A percentile compares a stretch with the other conserved stretches of the same genome.
phyloP scores from a whole-genome alignment of 2,797 vertebrate species.

The Acrossocheilus wenchowensis region DNA sequence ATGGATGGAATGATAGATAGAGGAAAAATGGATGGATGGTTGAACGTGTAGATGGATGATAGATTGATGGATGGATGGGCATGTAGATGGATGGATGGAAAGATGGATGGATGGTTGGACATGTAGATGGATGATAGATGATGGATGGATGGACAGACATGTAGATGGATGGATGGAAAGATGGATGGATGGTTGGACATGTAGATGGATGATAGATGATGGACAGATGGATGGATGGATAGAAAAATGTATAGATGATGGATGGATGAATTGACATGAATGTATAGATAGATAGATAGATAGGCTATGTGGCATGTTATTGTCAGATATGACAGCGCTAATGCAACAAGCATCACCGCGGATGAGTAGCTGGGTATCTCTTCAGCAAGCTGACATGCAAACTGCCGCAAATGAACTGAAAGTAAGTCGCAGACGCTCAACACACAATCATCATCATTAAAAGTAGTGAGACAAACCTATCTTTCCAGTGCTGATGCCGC shows the following conservation, averaged over 20 bases:
- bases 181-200: background rate
- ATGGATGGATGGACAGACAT: too few species aligned
- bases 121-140: background rate
- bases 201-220: background rate
- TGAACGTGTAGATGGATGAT: background rate
- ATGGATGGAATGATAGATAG: background rate
- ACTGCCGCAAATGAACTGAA: too few species aligned
- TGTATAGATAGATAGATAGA: background rate
- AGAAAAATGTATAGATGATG: accelerated
- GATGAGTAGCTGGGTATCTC: too few species aligned
- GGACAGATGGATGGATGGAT: background rate
- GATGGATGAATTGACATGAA: background rate
- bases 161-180: background rate
- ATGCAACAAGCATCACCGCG: too few species aligned
- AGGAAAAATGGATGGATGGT: background rate
- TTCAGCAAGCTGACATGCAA: too few species aligned
- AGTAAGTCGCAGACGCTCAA: too few species aligned
- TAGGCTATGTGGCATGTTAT: too few species aligned
- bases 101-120: background rate
- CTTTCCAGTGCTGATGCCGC: too few species aligned
- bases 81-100: background rate
- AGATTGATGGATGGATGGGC: too few species aligned
- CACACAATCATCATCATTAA: too few species aligned
- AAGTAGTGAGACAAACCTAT: too few species aligned
- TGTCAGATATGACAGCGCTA: too few species aligned